Evolutionary conservation across 2,888 invertebrate genomes (phyloP).

Genomic region (Eristalinus aeneus): DNA sequence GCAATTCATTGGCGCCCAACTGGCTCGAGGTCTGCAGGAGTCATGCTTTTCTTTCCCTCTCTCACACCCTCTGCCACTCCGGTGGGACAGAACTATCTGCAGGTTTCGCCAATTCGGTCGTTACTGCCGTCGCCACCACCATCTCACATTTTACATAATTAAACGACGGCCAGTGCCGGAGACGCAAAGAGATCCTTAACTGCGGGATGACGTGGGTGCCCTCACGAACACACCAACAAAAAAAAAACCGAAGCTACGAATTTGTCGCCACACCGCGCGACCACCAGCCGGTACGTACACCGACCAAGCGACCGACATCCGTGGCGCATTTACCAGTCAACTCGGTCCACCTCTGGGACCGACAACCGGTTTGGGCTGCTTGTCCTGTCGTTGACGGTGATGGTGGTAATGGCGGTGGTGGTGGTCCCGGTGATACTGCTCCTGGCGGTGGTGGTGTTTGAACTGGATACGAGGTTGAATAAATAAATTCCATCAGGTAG

Average conservation of each 20-base stretch:
- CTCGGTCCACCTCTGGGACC: not conserved
- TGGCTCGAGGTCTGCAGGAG: not conserved
- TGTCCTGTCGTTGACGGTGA: not conserved
- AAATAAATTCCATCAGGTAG: constrained; percentile 70
- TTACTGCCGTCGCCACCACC: not conserved
- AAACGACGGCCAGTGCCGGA: constrained; percentile 50
- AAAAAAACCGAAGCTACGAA: not conserved
- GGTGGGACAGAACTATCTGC: constrained; percentile 28
- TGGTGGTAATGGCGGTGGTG: not conserved
- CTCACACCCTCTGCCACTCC: constrained; percentile 4
- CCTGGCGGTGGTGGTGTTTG: constrained; percentile 34
- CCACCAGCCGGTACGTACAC: constrained; percentile 2
- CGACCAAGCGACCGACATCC: constrained; percentile 37
- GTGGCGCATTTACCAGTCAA: constrained; percentile 10
- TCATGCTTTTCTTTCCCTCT: too few species aligned
- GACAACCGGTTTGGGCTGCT: not conserved
- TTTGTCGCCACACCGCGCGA: not conserved
- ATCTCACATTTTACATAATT: constrained; percentile 66
- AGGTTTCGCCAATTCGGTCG: not conserved
- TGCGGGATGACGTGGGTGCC: not conserved
- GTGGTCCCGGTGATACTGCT: not conserved
- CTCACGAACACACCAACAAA: not conserved
- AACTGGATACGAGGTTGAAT: constrained; percentile 64
- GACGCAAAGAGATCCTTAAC: constrained; percentile 58
- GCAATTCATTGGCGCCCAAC: constrained; percentile 57